Evolutionary conservation across 2,113 vertebrate genomes (phyloP).

Genomic region (Sciurus niger): DNA sequence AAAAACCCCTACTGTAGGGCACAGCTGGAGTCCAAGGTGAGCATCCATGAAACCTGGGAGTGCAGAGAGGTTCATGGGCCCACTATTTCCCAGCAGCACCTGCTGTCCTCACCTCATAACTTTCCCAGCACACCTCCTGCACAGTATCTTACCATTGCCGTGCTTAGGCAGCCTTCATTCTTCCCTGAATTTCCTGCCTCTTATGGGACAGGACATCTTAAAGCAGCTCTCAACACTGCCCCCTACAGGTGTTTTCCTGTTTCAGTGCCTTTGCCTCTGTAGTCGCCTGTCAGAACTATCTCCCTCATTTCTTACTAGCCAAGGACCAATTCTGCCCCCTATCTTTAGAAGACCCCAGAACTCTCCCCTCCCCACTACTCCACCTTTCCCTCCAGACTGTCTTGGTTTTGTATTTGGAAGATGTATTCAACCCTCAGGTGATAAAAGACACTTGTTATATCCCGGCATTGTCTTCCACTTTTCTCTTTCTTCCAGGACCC

Average conservation of each 20-base stretch:
- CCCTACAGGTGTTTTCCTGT: background rate
- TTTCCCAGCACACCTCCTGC: background rate
- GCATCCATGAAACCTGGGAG: background rate
- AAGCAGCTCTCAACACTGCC: background rate
- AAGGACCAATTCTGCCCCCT: background rate
- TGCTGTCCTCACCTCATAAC: background rate
- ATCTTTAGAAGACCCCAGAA: background rate
- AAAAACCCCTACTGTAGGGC: background rate
- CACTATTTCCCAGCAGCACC: background rate
- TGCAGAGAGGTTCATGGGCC: background rate
- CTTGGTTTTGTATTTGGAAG: background rate
- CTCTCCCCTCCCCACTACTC: background rate
- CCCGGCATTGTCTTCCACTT: background rate
- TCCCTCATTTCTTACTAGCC: constrained; percentile 31
- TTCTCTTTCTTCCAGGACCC: background rate
- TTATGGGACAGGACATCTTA: background rate
- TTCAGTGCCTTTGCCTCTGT: background rate
- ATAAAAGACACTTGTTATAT: background rate
- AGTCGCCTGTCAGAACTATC: background rate
- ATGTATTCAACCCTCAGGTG: background rate
- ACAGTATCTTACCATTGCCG: background rate
- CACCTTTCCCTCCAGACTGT: background rate
- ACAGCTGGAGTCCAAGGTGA: background rate
- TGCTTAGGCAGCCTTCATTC: background rate
- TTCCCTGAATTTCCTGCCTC: constrained; percentile 25